Conservation (phyloP, 2,113 vertebrate species). For the human (Homo sapiens) region GRCh38 chr4:25305501-25306000, state of each 20-base stretch:
- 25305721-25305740: neutral
- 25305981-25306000: too few species aligned
- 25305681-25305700: neutral
- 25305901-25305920: too few species aligned
- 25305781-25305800: neutral
- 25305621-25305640: neutral
- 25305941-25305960: too few species aligned
- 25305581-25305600: neutral
- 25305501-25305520: neutral
- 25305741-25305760: neutral
- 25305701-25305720: neutral
- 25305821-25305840: too few species aligned
- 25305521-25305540: neutral
- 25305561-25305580: neutral
- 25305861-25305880: too few species aligned
- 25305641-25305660: neutral
- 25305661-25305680: neutral
- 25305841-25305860: too few species aligned
- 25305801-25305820: neutral
- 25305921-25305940: too few species aligned
- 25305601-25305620: neutral
- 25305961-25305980: too few species aligned
- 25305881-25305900: too few species aligned
- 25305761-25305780: neutral
- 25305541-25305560: neutral